These are phyloP conservation scores for Brachyalestes nurse DNA, from an alignment of 2,797 vertebrate species.

Conservation along the genomic window DNA sequence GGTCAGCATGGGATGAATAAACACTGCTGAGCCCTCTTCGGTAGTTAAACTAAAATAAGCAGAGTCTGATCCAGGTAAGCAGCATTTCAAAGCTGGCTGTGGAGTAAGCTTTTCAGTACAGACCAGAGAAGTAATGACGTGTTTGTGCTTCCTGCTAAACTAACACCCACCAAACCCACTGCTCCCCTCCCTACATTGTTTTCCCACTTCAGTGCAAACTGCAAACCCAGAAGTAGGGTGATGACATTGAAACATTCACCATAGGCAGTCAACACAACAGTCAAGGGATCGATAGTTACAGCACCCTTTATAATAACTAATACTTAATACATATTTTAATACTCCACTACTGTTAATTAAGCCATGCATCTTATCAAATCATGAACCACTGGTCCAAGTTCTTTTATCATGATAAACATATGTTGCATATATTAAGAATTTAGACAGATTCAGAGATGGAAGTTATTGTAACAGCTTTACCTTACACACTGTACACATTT, in stretches of 20 bases:
- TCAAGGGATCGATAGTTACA: background rate
- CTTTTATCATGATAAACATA: background rate
- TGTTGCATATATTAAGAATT: background rate
- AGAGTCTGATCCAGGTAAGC: background rate
- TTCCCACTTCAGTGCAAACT: slow-evolving; percentile 2
- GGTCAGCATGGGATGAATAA: background rate
- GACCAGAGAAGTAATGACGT: slow-evolving; percentile 10
- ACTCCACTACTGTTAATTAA: background rate
- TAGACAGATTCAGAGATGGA: too few species aligned
- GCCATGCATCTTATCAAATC: background rate
- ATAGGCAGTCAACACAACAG: background rate
- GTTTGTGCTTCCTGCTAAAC: slow-evolving; percentile 2
- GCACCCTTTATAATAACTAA: background rate
- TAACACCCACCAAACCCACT: slow-evolving; percentile 3
- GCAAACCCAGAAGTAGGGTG: background rate
- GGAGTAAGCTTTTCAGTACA: background rate
- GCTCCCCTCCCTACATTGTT: slow-evolving; percentile 19
- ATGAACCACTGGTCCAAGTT: too few species aligned
- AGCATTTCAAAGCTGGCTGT: background rate
- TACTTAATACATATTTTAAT: background rate
- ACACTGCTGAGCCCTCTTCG: background rate
- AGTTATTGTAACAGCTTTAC: background rate
- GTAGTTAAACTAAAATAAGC: background rate
- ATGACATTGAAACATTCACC: background rate
- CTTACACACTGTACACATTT: background rate